phyloP scores from a whole-genome alignment of 2,888 invertebrate species.

The Ophraella communa region DNA sequence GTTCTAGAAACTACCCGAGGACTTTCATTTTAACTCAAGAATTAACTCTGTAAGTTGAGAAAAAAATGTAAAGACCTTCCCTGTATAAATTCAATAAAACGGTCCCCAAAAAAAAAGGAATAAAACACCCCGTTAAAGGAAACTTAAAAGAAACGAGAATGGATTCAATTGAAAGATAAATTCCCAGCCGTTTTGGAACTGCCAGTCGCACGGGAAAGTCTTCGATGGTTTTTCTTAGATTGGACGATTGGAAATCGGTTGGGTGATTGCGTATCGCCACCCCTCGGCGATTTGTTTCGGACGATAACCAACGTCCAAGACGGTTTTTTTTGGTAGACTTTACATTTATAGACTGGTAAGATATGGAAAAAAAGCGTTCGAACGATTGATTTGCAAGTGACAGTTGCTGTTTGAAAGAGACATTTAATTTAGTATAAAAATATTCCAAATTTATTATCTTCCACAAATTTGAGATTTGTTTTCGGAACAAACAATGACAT shows the following conservation, averaged over 20 bases:
- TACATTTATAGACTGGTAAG: constrained; percentile 14
- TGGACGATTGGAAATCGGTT: constrained; percentile 25
- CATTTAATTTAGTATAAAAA: too few relatives aligned
- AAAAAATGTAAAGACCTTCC: constrained; percentile 35
- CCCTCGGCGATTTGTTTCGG: constrained; percentile 57
- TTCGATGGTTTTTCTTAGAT: constrained; percentile 40
- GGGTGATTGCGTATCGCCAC: constrained; percentile 48
- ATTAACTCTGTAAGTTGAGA: too few relatives aligned
- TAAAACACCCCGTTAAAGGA: background rate
- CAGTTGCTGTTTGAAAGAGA: too few relatives aligned
- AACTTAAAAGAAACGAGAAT: constrained; percentile 21
- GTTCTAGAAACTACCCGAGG: background rate
- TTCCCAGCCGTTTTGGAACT: constrained; percentile 44
- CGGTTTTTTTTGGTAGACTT: constrained; percentile 48
- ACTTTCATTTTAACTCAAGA: too few relatives aligned
- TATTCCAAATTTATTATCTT: too few relatives aligned
- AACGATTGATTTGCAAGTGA: too few relatives aligned
- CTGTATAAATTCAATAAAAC: constrained; percentile 28
- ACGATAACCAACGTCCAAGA: constrained; percentile 56
- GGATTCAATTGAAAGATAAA: constrained; percentile 46
- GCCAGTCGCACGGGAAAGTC: constrained; percentile 28
- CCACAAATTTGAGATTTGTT: too few relatives aligned
- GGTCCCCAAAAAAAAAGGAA: background rate
- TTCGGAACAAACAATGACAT: too few relatives aligned
- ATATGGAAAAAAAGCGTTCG: background rate